A percentile compares a stretch with the other conserved stretches of the same genome.
phyloP scores from a whole-genome alignment of 1,140 invertebrate genomes.

The Idris sp. region DNA sequence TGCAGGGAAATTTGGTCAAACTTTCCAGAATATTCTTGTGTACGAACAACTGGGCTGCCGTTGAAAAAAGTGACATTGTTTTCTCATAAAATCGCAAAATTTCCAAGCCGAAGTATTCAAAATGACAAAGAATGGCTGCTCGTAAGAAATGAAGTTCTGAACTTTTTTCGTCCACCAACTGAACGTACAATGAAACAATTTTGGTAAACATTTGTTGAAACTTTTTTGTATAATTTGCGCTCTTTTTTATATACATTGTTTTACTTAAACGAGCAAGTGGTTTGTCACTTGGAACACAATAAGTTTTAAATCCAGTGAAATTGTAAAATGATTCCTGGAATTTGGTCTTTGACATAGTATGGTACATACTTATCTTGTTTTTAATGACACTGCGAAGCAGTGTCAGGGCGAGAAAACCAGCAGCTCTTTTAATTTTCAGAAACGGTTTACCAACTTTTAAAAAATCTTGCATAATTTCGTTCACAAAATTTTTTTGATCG shows the following conservation, averaged over 20 bases:
- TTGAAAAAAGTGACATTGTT: neutral
- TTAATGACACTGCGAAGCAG: slow-evolving; percentile 2
- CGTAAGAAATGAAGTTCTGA: slow-evolving; percentile 12
- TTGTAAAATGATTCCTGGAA: slow-evolving; percentile 3
- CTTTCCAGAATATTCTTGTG: neutral
- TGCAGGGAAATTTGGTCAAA: slow-evolving; percentile 12
- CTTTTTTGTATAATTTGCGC: neutral
- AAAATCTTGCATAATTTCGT: neutral
- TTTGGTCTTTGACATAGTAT: slow-evolving; percentile 1
- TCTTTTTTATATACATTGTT: slow-evolving; percentile 1
- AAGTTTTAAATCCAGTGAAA: neutral
- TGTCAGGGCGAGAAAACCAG: slow-evolving; percentile 2
- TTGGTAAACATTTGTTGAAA: slow-evolving; percentile 27
- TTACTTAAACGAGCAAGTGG: neutral
- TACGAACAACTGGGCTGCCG: neutral
- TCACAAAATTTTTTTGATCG: neutral
- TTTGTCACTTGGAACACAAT: neutral
- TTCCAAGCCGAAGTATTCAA: slow-evolving; percentile 17
- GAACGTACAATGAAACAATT: slow-evolving; percentile 13
- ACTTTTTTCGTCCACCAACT: neutral
- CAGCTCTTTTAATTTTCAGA: slow-evolving; percentile 4
- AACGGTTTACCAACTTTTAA: neutral
- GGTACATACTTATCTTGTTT: neutral
- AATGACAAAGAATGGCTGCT: slow-evolving; percentile 13
- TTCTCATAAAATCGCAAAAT: slow-evolving; percentile 1